Evolutionary conservation across 2,888 invertebrate species (phyloP).

Genomic region (Eupithecia tripunctaria): DNA sequence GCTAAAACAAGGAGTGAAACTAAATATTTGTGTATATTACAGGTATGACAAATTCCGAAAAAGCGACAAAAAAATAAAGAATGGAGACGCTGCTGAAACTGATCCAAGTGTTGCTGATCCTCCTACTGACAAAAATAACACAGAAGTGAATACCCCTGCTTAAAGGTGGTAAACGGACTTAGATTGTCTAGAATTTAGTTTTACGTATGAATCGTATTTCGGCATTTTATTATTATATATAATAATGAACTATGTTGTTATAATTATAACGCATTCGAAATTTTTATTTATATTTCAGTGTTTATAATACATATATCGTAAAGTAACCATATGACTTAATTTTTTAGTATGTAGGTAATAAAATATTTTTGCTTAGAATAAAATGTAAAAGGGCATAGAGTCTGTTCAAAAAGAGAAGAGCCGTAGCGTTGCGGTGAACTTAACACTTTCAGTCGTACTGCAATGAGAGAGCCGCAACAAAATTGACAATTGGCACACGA

Average conservation of each 20-base stretch:
- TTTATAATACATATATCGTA: not conserved
- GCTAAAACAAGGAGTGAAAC: not conserved
- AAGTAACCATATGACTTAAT: not conserved
- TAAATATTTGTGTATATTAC: constrained; percentile 43
- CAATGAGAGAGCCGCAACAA: too few relatives aligned
- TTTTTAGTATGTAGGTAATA: not conserved
- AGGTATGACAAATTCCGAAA: constrained; percentile 87
- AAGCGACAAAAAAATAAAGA: constrained; percentile 85
- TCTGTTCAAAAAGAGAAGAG: too few relatives aligned
- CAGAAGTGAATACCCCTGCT: constrained; percentile 65
- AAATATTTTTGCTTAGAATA: not conserved
- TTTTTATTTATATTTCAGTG: not conserved
- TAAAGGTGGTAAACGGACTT: constrained; percentile 44
- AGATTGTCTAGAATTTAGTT: not conserved
- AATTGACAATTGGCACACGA: too few relatives aligned
- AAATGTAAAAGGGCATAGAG: too few relatives aligned
- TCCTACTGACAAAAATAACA: constrained; percentile 65
- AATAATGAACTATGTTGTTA: not conserved
- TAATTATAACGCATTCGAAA: not conserved
- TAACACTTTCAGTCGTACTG: too few relatives aligned
- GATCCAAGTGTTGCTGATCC: constrained; percentile 65
- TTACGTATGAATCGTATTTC: not conserved
- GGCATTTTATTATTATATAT: not conserved
- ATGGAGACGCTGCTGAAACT: constrained; percentile 70
- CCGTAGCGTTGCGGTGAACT: too few relatives aligned